Base-by-base conservation (phyloP, 2,888 invertebrate genomes). In the Melanargia galathea region DNA sequence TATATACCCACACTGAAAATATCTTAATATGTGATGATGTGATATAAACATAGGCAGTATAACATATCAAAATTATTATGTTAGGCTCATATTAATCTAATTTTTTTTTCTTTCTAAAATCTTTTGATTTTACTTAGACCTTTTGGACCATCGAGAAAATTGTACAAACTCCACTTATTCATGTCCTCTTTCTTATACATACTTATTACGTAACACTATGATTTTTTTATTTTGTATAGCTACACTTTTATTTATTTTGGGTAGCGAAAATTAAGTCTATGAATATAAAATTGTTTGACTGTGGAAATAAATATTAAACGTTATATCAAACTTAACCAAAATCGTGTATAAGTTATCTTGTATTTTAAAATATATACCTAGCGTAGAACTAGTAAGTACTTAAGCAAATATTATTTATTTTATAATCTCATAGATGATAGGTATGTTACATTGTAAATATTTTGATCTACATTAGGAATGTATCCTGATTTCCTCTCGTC, bases 401-500 rank as follows among this genome's bases (percentile, higher is more conserved):
- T n/a, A n/a, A n/a, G n/a, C n/a, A n/a, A n/a, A n/a, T n/a, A n/a
- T n/a, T n/a, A n/a, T n/a, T n/a, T n/a, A n/a, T n/a, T n/a, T n/a
- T n/a, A 22, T 20, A 16, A 11, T 54, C 7, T 54, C 22, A 38
- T 24, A 38, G n/a, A 8, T 54, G n/a, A 38, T 24, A 38, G n/a
- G 3, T 38, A 10, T 40, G 16, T 40, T 24, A 40, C 4, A 5
- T 10, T 43, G 26, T 43, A 22, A 22, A 20, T 38, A 55, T 20
- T 43, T 40, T 55, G 11, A 43, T 40, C 11, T 55, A 55, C 40
- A 40, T n/a, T 26, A 18, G 22, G 6, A 18, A 10, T n/a, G 8
- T 35, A 60, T 16, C 38, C 16, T 7, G 43, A 33, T 66, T 67
- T 75, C 71, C 78, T 78, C 79, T 84, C 81, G 82, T 81, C 84